Conservation (phyloP, 1,140 invertebrate species). For the Pseudomyrmex dendroicus region DNA sequence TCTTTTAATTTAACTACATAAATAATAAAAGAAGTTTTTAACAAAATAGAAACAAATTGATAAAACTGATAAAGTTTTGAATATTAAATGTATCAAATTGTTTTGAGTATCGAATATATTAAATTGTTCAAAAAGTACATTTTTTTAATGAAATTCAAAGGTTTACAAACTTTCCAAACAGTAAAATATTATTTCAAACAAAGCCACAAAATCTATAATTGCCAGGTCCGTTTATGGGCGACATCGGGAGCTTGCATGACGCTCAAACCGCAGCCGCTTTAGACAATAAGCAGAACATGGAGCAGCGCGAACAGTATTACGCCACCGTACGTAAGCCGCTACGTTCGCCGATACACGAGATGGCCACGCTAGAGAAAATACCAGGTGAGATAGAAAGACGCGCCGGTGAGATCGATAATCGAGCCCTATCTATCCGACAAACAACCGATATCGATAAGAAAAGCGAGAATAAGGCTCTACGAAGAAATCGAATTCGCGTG, state of each 20-base stretch:
- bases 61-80: neutral
- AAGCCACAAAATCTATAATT: neutral
- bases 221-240: slow-evolving; percentile 83
- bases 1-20: neutral
- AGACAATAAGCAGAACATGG: slow-evolving; percentile 87
- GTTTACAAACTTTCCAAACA: too few species aligned
- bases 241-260: slow-evolving; percentile 83
- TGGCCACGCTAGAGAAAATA: slow-evolving; percentile 84
- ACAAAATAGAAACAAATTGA: neutral
- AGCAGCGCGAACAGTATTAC: slow-evolving; percentile 86
- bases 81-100: too few species aligned
- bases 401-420: neutral
- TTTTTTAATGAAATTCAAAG: too few species aligned
- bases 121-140: too few species aligned
- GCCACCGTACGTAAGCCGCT: slow-evolving; percentile 86
- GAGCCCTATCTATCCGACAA: neutral
- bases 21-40: neutral
- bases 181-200: neutral
- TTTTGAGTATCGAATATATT: too few species aligned
- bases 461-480: neutral
- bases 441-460: neutral
- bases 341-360: slow-evolving; percentile 84
- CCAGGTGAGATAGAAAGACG: slow-evolving; percentile 80
- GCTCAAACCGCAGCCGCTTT: slow-evolving; percentile 84
- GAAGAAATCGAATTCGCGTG: slow-evolving; percentile 7